Conservation (phyloP, 2,888 invertebrate species). For the Azorinus chamasolen region DNA sequence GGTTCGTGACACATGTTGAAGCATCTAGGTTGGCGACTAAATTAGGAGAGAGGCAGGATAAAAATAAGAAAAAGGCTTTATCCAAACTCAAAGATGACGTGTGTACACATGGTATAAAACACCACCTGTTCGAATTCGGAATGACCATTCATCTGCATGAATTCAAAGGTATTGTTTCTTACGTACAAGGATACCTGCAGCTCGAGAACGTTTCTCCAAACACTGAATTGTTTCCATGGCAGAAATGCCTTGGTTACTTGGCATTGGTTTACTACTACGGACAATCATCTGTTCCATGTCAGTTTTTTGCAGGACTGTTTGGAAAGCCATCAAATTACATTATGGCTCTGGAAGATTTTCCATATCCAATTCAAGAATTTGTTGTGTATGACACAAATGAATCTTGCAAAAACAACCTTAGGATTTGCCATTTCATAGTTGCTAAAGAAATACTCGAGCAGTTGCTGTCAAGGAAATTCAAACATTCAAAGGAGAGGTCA, state of each 20-base stretch:
- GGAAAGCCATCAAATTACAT: constrained; percentile 38
- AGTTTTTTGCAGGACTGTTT: constrained; percentile 52
- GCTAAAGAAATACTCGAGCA: constrained; percentile 68
- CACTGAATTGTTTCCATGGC: constrained; percentile 30
- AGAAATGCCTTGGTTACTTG: constrained; percentile 44
- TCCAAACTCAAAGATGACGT: constrained; percentile 29
- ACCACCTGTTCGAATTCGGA: constrained; percentile 61
- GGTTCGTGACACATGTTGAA: constrained; percentile 49
- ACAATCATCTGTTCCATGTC: constrained; percentile 52
- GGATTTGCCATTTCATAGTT: constrained; percentile 62
- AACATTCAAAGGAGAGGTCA: neutral
- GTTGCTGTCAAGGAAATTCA: constrained; percentile 37
- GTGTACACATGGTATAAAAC: constrained; percentile 15
- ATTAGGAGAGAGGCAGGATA: constrained; percentile 47
- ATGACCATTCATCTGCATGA: constrained; percentile 57
- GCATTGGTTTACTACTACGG: constrained; percentile 58
- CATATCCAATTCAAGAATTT: constrained; percentile 45
- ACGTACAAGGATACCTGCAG: constrained; percentile 58
- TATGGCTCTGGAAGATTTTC: constrained; percentile 54
- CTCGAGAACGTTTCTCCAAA: constrained; percentile 18
- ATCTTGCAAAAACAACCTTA: constrained; percentile 41
- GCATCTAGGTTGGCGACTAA: constrained; percentile 45
- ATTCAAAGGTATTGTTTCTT: constrained; percentile 53
- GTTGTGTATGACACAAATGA: constrained; percentile 53
- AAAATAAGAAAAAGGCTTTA: constrained; percentile 15